A percentile compares a stretch with the other conserved stretches of the same genome.
These are phyloP conservation scores for Anthonomus grandis DNA, from an alignment of 1,140 invertebrate genomes.

Conservation along the genomic window DNA sequence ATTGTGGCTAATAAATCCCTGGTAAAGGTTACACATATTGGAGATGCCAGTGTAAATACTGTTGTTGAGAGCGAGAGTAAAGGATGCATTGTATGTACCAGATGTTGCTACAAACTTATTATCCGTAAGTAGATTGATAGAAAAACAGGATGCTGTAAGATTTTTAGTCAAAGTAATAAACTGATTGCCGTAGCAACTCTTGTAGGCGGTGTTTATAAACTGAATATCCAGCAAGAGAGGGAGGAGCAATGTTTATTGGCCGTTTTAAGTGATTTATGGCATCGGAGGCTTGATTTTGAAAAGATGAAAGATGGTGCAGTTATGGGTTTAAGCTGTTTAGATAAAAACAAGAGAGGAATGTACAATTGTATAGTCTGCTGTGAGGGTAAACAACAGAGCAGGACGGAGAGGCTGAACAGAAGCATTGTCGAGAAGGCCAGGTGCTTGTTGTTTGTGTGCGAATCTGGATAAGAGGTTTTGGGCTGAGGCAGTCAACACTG, in stretches of 20 bases:
- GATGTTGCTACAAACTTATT: background rate
- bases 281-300: background rate
- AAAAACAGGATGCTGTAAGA: background rate
- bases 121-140: background rate
- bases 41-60: background rate
- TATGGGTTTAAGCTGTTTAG: background rate
- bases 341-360: background rate
- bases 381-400: constrained; percentile 48
- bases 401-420: constrained; percentile 47
- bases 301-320: background rate
- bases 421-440: constrained; percentile 45
- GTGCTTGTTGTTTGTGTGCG: constrained; percentile 39
- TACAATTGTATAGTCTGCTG: too few species aligned
- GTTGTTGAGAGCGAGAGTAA: background rate
- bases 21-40: background rate
- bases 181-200: too few species aligned
- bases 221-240: background rate
- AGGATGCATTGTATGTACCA: background rate
- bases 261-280: background rate
- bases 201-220: background rate
- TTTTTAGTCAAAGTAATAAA: background rate
- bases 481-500: constrained; percentile 48
- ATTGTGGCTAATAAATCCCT: constrained; percentile 14
- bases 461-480: constrained; percentile 41
- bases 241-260: background rate